Evolutionary conservation across 2,888 invertebrate species (phyloP).

Genomic region (Tipula lateralis): DNA sequence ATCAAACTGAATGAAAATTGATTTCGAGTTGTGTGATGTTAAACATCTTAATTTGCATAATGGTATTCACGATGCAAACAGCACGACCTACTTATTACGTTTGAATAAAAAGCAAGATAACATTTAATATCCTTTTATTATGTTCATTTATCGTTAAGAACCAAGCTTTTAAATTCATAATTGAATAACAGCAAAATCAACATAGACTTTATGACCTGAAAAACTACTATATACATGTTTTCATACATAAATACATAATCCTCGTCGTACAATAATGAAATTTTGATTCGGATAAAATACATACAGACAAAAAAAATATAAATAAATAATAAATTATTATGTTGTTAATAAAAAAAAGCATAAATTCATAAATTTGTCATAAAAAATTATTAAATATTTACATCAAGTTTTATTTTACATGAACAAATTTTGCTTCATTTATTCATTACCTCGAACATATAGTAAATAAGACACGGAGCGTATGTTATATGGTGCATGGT

Average conservation of each 20-base stretch:
- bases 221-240: not conserved
- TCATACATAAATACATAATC: not conserved
- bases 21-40: too few relatives aligned
- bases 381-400: constrained; percentile 19
- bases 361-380: constrained; percentile 19
- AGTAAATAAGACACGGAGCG: not conserved
- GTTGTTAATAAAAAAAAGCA: not conserved
- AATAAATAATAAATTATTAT: constrained; percentile 12
- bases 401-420: not conserved
- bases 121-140: not conserved
- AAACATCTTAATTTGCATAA: too few relatives aligned
- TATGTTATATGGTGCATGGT: not conserved
- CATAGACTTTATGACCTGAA: not conserved
- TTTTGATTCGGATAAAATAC: constrained; percentile 3
- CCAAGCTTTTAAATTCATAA: not conserved
- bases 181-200: not conserved
- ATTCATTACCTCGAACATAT: not conserved
- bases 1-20: too few relatives aligned
- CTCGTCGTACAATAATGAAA: not conserved
- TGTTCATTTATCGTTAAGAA: not conserved
- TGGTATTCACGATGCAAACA: too few relatives aligned
- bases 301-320: not conserved
- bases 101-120: not conserved
- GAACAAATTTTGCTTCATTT: constrained; percentile 24
- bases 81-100: too few relatives aligned